These are phyloP conservation scores for Drosophila eugracilis DNA, from an alignment of 1,140 invertebrate species.

Conservation along the genomic window DNA sequence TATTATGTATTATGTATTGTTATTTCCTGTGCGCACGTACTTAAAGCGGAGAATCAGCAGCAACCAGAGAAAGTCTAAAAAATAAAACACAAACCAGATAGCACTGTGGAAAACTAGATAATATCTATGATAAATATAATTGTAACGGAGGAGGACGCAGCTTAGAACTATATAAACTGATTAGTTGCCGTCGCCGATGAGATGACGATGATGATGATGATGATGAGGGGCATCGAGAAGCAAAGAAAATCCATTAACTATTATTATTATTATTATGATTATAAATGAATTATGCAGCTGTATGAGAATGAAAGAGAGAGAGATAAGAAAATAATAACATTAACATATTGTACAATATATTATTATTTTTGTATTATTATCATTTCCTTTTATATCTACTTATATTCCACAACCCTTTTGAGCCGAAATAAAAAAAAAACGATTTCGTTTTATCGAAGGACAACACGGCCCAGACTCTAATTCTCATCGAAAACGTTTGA, in stretches of 20 bases:
- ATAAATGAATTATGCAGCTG: slow-evolving; percentile 53
- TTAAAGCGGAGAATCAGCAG: slow-evolving; percentile 57
- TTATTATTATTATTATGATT: slow-evolving; percentile 64
- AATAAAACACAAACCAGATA: slow-evolving; percentile 29
- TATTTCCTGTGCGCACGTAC: slow-evolving; percentile 80
- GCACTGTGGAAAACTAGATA: slow-evolving; percentile 77
- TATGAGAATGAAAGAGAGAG: slow-evolving; percentile 32
- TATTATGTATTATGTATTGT: slow-evolving; percentile 69
- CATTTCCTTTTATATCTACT: slow-evolving; percentile 50
- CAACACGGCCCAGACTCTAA: background rate
- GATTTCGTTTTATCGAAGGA: slow-evolving; percentile 70
- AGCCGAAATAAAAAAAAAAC: slow-evolving; percentile 75
- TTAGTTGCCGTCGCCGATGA: slow-evolving; percentile 24
- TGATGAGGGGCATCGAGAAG: slow-evolving; percentile 21
- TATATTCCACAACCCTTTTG: slow-evolving; percentile 60
- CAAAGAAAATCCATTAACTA: slow-evolving; percentile 62
- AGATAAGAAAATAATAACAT: slow-evolving; percentile 37
- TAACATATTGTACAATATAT: slow-evolving; percentile 71
- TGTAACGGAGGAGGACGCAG: slow-evolving; percentile 34
- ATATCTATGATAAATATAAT: slow-evolving; percentile 71
- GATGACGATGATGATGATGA: slow-evolving; percentile 3
- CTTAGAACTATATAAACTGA: slow-evolving; percentile 47
- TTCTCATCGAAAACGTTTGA: background rate
- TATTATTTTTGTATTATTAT: slow-evolving; percentile 59
- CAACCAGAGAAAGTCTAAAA: slow-evolving; percentile 20